Evolutionary conservation across 2,888 invertebrate species (phyloP).

Genomic region (Cephonodes hylas): DNA sequence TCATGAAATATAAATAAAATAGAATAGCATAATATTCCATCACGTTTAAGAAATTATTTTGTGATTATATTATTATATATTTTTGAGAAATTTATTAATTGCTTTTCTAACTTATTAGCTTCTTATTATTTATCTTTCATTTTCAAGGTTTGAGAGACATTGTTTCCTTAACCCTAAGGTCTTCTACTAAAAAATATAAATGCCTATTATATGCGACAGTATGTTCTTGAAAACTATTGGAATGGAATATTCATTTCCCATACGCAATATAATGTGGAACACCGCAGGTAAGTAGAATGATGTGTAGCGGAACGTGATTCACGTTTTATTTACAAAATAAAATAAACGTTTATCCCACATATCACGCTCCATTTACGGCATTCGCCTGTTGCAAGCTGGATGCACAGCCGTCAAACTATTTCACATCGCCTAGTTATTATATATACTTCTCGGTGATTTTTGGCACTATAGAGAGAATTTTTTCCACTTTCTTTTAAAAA

Average conservation of each 20-base stretch:
- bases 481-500: too few relatives aligned
- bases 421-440: background rate
- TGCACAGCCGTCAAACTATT: conserved; percentile 4
- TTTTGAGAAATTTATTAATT: too few relatives aligned
- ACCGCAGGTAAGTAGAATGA: conserved; percentile 1
- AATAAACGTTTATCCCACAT: conserved; percentile 41
- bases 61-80: too few relatives aligned
- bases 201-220: background rate
- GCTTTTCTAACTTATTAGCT: too few relatives aligned
- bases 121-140: too few relatives aligned
- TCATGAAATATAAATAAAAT: background rate
- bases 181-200: too few relatives aligned
- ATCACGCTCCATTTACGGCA: conserved; percentile 48
- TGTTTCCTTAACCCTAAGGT: too few relatives aligned
- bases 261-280: background rate
- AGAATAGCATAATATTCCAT: background rate
- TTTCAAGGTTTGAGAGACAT: too few relatives aligned
- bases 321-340: conserved; percentile 33
- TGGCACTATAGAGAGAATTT: background rate
- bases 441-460: background rate
- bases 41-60: background rate
- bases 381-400: conserved; percentile 34
- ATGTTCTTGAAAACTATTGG: background rate
- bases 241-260: background rate
- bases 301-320: conserved; percentile 2